Evolutionary conservation across 2,113 vertebrate species (phyloP).

Genomic region (Rhinichthys klamathensis): DNA sequence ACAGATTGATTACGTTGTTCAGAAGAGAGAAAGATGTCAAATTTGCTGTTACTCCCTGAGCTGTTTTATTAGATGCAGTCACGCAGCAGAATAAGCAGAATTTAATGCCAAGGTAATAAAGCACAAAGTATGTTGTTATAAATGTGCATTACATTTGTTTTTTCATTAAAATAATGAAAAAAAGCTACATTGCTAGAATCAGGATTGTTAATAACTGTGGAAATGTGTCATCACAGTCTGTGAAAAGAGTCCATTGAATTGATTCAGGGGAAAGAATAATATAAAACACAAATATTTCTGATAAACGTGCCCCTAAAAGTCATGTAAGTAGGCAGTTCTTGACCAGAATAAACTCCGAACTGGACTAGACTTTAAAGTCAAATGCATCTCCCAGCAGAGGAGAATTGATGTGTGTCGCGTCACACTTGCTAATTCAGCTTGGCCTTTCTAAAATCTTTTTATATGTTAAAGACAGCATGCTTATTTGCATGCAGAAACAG

Average conservation of each 20-base stretch:
- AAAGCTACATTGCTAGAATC: too few relatives aligned
- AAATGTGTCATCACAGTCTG: background rate
- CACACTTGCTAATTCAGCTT: slow-evolving; percentile 18
- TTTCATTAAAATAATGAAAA: too few relatives aligned
- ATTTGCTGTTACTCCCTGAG: too few relatives aligned
- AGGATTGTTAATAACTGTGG: too few relatives aligned
- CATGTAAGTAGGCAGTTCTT: background rate
- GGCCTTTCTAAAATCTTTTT: slow-evolving; percentile 1
- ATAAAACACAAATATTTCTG: background rate
- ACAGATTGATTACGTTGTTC: too few relatives aligned
- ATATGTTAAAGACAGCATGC: background rate
- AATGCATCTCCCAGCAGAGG: background rate
- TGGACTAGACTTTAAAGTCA: background rate
- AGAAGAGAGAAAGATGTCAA: too few relatives aligned
- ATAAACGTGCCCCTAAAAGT: background rate
- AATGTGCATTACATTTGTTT: background rate
- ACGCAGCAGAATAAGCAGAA: too few relatives aligned
- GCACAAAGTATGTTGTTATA: background rate
- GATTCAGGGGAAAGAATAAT: background rate
- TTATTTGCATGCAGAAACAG: background rate
- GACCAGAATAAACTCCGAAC: background rate
- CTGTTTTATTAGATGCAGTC: too few relatives aligned
- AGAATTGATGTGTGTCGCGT: background rate
- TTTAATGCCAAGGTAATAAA: background rate
- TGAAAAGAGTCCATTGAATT: background rate